Conservation (phyloP, 2,888 invertebrate genomes). For the Drosophila buzzatii region DNA sequence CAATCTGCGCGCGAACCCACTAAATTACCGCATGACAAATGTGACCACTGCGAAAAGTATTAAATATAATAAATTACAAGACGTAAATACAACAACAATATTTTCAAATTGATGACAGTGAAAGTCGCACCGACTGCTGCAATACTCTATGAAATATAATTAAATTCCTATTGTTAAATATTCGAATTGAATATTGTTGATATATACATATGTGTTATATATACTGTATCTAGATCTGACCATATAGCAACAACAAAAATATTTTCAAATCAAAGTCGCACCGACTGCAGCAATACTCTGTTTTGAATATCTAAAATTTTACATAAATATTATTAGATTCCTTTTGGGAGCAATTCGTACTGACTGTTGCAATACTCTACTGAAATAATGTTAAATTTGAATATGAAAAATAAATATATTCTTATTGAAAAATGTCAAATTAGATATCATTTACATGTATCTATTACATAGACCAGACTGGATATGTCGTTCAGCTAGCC, state of each 20-base stretch:
- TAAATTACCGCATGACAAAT: slow-evolving; percentile 71
- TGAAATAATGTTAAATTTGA: not conserved
- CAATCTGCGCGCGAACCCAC: slow-evolving; percentile 47
- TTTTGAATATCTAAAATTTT: not conserved
- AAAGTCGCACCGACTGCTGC: not conserved
- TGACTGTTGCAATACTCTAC: not conserved
- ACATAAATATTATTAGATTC: no score
- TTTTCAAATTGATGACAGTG: not conserved
- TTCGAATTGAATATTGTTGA: no score
- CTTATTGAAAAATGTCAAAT: no score
- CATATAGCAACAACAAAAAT: not conserved
- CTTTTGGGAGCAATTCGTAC: no score
- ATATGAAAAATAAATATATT: no score
- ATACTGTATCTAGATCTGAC: no score
- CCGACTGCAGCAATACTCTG: slow-evolving; percentile 1
- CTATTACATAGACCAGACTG: no score
- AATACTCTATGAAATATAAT: not conserved
- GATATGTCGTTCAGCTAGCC: no score
- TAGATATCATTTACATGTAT: no score
- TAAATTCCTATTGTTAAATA: no score
- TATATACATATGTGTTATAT: no score
- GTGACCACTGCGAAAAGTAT: slow-evolving; percentile 38
- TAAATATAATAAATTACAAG: slow-evolving; percentile 57
- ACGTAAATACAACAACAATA: slow-evolving; percentile 2
- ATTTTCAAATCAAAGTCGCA: not conserved